Evolutionary conservation across 2,797 vertebrate genomes (phyloP), one percentile per base, ranked within the genome.

Genomic region (Manis crassicaudata): DNA sequence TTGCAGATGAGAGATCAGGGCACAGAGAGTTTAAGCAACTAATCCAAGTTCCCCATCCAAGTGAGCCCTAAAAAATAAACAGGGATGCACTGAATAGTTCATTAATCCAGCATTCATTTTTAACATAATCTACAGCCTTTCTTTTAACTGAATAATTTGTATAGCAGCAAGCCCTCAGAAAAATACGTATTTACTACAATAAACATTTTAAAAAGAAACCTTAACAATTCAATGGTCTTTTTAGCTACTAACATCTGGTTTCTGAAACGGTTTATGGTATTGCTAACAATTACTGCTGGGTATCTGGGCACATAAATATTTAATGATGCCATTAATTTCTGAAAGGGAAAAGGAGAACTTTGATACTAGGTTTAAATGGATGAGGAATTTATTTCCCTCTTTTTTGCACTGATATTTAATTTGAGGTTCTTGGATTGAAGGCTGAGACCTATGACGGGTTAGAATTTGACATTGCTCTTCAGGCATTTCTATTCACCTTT

Each of bases 311-410:
- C 23, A 95, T 97, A 95, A 92, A 92, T 97, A 95, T 91, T 96
- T 96, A 97, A 97, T 67, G 50, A 73, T 12, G 21, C 10, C 58
- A 96, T 86, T 96, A 97, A 94, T 92, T 93, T 96, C 92, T 90
- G 68, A 97, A 92, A 93, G 27, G 63, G 90, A 88, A 83, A 92
- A 90, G 65, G 17, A 75, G 76, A 96, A 92, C 21, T 35, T 92
- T 91, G 88, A 92, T 54, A 85, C 67, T 85, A 92, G 25, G 32
- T 25, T 79, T 94, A 97, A 94, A 92, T 68, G 85, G 32, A 88
- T 76, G 87, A 93, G 40, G 13, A 82, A 92, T 93, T 94, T 94
- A 96, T 95, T 94, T 88, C n/a, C 84, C 23, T 60, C 35, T 96
- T 86, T 95, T 96, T 90, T 96, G 81, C 8, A 29, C 14, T 60